Conservation (phyloP, 2,113 vertebrate species). For the Salvelinus namaycush region DNA sequence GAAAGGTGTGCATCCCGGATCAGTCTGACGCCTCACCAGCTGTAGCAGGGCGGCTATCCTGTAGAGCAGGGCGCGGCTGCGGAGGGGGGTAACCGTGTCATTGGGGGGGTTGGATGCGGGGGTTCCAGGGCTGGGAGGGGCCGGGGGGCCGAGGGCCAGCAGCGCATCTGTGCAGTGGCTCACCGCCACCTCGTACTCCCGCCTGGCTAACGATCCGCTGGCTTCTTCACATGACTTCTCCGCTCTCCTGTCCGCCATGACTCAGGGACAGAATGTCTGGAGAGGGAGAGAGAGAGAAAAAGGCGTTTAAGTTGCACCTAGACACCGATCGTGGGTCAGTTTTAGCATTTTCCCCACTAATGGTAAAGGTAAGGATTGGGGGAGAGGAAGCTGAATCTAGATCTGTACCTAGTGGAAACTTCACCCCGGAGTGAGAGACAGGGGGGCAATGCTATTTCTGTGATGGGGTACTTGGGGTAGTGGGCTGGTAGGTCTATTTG, state of each 20-base stretch:
- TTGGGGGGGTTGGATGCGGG: conserved; percentile 71
- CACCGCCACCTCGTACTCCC: conserved; percentile 93
- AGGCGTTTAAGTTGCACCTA: background rate
- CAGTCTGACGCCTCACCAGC: conserved; percentile 79
- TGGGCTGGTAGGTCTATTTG: background rate
- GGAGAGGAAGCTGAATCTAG: too few species aligned
- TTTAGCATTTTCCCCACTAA: too few species aligned
- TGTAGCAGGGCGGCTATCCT: conserved; percentile 95
- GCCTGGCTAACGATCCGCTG: conserved; percentile 91
- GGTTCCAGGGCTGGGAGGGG: conserved; percentile 76
- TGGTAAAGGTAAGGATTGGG: too few species aligned
- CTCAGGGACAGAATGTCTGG: conserved; percentile 95
- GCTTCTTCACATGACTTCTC: conserved; percentile 99
- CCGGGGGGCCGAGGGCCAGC: conserved; percentile 84
- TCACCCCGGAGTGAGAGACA: background rate
- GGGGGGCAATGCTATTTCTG: background rate
- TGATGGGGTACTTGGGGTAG: background rate
- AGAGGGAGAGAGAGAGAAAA: conserved; percentile 11
- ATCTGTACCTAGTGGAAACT: background rate
- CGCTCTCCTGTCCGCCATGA: conserved; percentile 99
- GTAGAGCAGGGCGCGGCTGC: conserved; percentile 90
- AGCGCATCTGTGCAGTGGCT: conserved; percentile 93
- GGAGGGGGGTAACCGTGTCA: conserved; percentile 73
- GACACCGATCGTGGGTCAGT: too few species aligned
- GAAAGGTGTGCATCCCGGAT: background rate